These are phyloP conservation scores for Saccopteryx leptura DNA, from an alignment of 2,113 vertebrate species.

Conservation along the genomic window DNA sequence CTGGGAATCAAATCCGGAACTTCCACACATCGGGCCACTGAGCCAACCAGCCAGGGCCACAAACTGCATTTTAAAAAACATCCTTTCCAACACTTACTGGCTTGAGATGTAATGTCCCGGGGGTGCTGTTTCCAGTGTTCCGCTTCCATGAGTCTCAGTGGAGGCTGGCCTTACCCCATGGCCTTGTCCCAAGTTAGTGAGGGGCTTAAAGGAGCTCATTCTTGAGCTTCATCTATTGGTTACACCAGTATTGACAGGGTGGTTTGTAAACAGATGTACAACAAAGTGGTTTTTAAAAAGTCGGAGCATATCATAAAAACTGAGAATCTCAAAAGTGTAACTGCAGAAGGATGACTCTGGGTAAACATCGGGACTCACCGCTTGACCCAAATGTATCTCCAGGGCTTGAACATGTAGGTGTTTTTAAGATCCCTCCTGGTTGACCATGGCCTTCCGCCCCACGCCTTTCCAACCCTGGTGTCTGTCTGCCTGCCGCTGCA, in stretches of 20 bases:
- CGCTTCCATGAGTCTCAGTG: background rate
- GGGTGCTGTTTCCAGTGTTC: background rate
- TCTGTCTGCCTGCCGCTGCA: background rate
- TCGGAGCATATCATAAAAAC: background rate
- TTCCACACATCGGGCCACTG: too few species aligned
- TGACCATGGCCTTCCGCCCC: fast-evolving
- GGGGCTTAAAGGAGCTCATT: background rate
- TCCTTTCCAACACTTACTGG: background rate
- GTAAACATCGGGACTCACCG: background rate
- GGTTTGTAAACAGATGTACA: background rate
- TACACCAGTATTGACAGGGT: background rate
- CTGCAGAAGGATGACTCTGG: background rate
- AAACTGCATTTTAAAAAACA: background rate
- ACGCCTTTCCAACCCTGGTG: too few species aligned
- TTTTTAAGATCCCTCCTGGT: background rate
- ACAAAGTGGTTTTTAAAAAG: background rate
- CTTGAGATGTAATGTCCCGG: background rate
- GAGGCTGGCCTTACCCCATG: too few species aligned
- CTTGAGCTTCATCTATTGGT: background rate
- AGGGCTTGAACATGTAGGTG: background rate
- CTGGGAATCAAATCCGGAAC: too few species aligned
- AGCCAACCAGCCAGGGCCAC: too few species aligned
- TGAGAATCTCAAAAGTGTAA: background rate
- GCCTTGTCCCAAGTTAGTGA: fast-evolving
- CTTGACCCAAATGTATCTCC: fast-evolving